These are phyloP conservation scores for Clarias batrachus DNA, from an alignment of 2,113 vertebrate species.

Conservation along the genomic window DNA sequence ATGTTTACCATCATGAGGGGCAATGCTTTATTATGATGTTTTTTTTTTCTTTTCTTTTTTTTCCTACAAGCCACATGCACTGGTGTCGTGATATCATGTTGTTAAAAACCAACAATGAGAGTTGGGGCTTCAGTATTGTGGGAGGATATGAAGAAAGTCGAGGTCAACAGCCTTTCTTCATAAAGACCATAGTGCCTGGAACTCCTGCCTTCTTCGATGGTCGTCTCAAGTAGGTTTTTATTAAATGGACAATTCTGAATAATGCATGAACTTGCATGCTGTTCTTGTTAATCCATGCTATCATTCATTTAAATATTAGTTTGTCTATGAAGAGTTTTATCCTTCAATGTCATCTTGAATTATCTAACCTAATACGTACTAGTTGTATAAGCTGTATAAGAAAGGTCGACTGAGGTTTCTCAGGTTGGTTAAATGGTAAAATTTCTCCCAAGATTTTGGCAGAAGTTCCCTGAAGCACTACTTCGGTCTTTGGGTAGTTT, in stretches of 20 bases:
- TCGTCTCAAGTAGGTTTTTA: conserved; percentile 81
- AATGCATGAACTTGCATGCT: background rate
- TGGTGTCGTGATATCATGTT: conserved; percentile 87
- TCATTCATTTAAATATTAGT: background rate
- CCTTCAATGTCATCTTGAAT: background rate
- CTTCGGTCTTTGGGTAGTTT: background rate
- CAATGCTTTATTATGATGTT: background rate
- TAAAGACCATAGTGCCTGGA: conserved; percentile 92
- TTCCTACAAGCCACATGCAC: conserved; percentile 79
- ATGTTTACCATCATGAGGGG: background rate
- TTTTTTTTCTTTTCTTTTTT: background rate
- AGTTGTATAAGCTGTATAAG: background rate
- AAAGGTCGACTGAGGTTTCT: background rate
- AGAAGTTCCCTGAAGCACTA: background rate
- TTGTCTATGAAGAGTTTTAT: no score
- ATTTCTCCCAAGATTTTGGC: background rate
- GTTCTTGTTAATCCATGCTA: background rate
- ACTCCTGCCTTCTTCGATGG: conserved; percentile 86
- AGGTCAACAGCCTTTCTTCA: conserved; percentile 91
- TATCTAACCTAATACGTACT: no score
- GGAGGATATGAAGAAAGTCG: conserved; percentile 88
- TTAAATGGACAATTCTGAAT: background rate
- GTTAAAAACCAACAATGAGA: conserved; percentile 84
- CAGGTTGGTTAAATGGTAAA: background rate
- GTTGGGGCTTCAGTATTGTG: conserved; percentile 94